These are phyloP conservation scores for Vireo altiloquus DNA, from an alignment of 2,113 vertebrate genomes.

Conservation along the genomic window DNA sequence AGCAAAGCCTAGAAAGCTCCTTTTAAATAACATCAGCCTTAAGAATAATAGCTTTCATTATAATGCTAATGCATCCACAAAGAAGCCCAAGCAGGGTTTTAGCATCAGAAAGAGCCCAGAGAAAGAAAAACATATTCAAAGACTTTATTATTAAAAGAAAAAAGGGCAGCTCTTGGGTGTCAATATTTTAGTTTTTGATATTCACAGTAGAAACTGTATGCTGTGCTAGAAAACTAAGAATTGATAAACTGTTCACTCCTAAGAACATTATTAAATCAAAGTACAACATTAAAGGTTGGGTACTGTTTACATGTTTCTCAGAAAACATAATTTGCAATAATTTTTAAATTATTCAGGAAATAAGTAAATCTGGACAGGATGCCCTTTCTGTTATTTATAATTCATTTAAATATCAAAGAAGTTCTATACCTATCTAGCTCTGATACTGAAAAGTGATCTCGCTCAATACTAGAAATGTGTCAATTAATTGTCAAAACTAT, in stretches of 20 bases:
- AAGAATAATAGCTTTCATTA: background rate
- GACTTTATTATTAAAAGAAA: background rate
- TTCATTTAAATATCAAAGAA: background rate
- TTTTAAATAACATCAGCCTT: background rate
- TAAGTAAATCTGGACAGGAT: background rate
- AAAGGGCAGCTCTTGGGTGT: background rate
- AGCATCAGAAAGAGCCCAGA: background rate
- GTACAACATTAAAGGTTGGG: background rate
- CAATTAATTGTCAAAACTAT: background rate
- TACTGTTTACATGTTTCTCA: background rate
- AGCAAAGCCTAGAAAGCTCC: background rate
- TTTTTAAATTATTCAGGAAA: background rate
- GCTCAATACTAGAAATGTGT: fast-evolving
- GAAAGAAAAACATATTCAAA: background rate
- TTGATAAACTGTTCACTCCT: background rate
- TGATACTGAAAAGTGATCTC: background rate
- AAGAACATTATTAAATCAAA: background rate
- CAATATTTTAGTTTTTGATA: background rate
- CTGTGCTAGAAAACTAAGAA: background rate
- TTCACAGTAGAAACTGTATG: background rate
- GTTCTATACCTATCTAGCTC: background rate
- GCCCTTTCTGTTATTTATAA: background rate
- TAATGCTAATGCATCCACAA: background rate
- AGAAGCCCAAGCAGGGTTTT: background rate
- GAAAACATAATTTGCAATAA: background rate